phyloP scores from a whole-genome alignment of 2,888 invertebrate species.

The Halictus ligatus region DNA sequence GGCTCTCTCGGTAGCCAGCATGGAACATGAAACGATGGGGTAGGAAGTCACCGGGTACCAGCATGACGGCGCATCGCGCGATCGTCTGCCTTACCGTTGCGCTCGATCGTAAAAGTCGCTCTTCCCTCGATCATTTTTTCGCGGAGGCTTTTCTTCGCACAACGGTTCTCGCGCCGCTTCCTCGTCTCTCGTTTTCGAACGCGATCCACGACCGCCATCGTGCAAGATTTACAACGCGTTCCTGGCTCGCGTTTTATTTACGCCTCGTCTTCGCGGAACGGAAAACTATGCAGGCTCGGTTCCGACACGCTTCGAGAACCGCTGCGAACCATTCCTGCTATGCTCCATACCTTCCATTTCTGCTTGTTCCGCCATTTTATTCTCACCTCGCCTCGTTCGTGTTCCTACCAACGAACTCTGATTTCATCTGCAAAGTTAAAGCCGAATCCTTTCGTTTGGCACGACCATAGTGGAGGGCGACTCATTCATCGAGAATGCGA shows the following conservation, averaged over 20 bases:
- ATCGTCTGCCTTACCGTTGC: slow-evolving; percentile 52
- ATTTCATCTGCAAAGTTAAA: too few relatives aligned
- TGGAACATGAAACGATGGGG: slow-evolving; percentile 42
- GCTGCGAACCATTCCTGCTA: not conserved
- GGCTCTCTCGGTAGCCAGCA: slow-evolving; percentile 48
- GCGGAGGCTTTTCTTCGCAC: slow-evolving; percentile 20
- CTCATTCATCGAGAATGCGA: not conserved
- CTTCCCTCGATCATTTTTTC: slow-evolving; percentile 28
- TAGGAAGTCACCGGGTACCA: slow-evolving; percentile 69
- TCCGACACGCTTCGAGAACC: slow-evolving; percentile 1
- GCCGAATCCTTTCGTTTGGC: not conserved
- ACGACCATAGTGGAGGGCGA: not conserved
- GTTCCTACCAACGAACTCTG: not conserved
- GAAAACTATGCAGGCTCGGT: not conserved
- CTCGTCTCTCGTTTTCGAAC: not conserved
- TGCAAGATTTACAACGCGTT: slow-evolving; percentile 52
- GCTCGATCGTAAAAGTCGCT: slow-evolving; percentile 46
- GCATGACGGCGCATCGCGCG: slow-evolving; percentile 56
- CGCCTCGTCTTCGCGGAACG: slow-evolving; percentile 11
- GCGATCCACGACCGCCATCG: not conserved
- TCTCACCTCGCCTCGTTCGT: not conserved
- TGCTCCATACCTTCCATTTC: not conserved
- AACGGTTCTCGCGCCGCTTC: slow-evolving; percentile 22
- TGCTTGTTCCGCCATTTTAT: not conserved
- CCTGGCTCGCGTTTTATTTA: slow-evolving; percentile 38